Conservation (phyloP, 2,797 vertebrate species). For the Dendrocincla fuliginosa region DNA sequence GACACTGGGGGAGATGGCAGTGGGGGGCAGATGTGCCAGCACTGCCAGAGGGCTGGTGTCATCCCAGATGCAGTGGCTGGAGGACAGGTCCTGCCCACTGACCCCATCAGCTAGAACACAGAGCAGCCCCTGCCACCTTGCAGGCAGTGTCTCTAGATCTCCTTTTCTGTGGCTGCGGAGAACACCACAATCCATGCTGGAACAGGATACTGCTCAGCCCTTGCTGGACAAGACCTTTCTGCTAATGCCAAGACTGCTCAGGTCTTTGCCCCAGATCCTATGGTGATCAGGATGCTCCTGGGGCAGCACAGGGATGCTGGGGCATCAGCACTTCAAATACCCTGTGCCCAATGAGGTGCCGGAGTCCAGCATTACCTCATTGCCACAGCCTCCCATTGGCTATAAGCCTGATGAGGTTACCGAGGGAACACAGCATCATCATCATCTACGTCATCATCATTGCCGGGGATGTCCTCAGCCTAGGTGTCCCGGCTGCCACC, state of each 20-base stretch:
- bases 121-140: not conserved
- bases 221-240: not conserved
- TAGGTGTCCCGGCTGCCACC: not conserved
- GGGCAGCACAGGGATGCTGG: not conserved
- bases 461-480: not conserved
- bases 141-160: not conserved
- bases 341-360: not conserved
- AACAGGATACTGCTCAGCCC: not conserved
- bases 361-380: slow-evolving; percentile 37
- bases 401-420: not conserved
- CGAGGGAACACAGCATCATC: not conserved
- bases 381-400: slow-evolving; percentile 13
- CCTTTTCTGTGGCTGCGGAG: not conserved
- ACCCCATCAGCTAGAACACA: not conserved
- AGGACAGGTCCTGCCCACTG: not conserved
- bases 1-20: rapidly evolving
- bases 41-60: not conserved
- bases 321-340: not conserved
- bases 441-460: not conserved
- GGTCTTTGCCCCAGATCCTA: not conserved
- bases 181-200: not conserved
- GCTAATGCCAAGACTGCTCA: not conserved
- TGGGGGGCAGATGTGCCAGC: no score
- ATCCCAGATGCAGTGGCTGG: not conserved
- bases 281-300: not conserved